A percentile compares a stretch with the other conserved stretches of the same genome.
Conservation (phyloP, 2,113 vertebrate genomes). For the Sisor rabdophorus region DNA sequence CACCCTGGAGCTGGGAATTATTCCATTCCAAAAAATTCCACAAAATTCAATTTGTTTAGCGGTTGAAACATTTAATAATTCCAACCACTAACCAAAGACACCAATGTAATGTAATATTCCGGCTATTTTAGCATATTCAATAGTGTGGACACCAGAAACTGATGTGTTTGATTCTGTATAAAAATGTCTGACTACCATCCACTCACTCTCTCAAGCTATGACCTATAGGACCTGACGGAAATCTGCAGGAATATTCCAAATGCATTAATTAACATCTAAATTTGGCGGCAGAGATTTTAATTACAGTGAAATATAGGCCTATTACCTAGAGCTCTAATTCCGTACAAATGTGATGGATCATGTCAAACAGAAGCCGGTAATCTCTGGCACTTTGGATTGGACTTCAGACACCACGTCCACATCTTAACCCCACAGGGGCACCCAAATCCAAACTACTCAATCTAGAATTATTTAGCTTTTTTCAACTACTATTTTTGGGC, state of each 20-base stretch:
- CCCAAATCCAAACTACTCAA: too few relatives aligned
- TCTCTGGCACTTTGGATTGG: slow-evolving; percentile 4
- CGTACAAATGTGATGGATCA: slow-evolving; percentile 44
- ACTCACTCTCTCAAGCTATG: not conserved
- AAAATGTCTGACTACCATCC: not conserved
- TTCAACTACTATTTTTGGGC: too few relatives aligned
- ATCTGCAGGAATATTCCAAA: slow-evolving; percentile 75
- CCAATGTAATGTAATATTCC: too few relatives aligned
- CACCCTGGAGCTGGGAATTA: too few relatives aligned
- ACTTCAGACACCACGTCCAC: not conserved
- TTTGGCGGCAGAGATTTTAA: slow-evolving; percentile 68
- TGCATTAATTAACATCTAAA: slow-evolving; percentile 76
- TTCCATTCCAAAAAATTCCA: too few relatives aligned
- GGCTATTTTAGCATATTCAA: too few relatives aligned
- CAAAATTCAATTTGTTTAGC: too few relatives aligned
- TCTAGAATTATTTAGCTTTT: too few relatives aligned
- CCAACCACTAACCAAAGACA: too few relatives aligned
- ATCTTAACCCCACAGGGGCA: too few relatives aligned
- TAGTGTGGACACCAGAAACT: not conserved
- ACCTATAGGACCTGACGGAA: slow-evolving; percentile 47
- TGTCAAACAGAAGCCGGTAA: slow-evolving; percentile 35
- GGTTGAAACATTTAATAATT: too few relatives aligned
- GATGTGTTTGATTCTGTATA: not conserved
- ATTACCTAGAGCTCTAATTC: slow-evolving; percentile 48
- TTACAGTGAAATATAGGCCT: slow-evolving; percentile 47